A percentile compares a stretch with the other conserved stretches of the same genome.
Conservation (phyloP, 2,888 invertebrate genomes). For the Noctua fimbriata region DNA sequence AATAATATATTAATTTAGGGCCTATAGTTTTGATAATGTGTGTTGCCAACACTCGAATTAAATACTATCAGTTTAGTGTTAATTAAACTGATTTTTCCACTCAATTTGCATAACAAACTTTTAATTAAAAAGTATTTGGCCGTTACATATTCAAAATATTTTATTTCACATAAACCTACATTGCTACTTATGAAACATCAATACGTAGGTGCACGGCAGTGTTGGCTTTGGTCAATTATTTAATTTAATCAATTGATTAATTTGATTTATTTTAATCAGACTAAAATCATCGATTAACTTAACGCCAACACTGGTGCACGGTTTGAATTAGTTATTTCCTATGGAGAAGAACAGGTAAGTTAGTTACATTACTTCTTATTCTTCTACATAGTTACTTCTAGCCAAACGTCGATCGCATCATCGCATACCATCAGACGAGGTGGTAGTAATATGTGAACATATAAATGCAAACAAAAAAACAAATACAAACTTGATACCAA, state of each 20-base stretch:
- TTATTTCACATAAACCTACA: neutral
- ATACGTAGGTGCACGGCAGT: too few relatives aligned
- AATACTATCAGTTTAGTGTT: constrained; percentile 5
- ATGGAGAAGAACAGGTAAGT: neutral
- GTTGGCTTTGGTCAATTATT: too few relatives aligned
- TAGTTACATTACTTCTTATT: neutral
- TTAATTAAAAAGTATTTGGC: neutral
- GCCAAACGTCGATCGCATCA: neutral
- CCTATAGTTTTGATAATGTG: neutral
- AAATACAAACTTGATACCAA: neutral
- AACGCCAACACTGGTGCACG: neutral
- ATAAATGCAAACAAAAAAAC: neutral
- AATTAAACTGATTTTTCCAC: neutral
- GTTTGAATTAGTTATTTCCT: neutral
- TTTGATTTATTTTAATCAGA: too few relatives aligned
- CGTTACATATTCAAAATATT: neutral
- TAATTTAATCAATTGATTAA: too few relatives aligned
- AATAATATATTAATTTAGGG: neutral
- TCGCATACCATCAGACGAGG: neutral
- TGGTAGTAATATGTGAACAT: neutral
- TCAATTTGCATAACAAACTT: neutral
- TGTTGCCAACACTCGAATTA: neutral
- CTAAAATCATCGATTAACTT: too few relatives aligned
- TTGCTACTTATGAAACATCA: neutral
- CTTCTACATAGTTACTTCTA: neutral